Conservation (phyloP, 2,113 vertebrate species). For the Panthera tigris region DNA sequence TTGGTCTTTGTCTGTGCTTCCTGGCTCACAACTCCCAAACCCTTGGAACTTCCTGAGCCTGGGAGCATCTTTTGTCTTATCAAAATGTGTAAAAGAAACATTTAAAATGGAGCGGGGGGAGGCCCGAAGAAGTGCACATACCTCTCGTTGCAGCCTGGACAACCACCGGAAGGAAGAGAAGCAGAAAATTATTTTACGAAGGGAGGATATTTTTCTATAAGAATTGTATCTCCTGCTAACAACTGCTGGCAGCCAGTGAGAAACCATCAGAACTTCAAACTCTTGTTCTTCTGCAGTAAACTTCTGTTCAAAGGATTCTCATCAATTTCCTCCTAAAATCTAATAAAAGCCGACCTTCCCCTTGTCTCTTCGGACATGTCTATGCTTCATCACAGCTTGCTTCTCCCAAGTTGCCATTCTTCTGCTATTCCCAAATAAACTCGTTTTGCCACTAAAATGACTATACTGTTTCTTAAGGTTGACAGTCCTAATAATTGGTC, state of each 20-base stretch:
- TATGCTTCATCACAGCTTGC: background rate
- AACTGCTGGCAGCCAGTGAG: background rate
- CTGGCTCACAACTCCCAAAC: background rate
- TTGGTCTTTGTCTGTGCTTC: background rate
- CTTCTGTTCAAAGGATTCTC: background rate
- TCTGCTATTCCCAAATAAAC: background rate
- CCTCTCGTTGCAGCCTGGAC: background rate
- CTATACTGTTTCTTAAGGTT: background rate
- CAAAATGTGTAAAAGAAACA: background rate
- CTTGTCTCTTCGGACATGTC: background rate
- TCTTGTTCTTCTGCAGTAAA: background rate
- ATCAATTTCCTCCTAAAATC: background rate
- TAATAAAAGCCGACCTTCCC: background rate
- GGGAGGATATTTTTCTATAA: background rate
- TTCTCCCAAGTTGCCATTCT: background rate
- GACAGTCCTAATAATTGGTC: background rate
- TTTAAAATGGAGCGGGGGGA: background rate
- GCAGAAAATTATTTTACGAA: background rate
- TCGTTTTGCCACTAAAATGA: background rate
- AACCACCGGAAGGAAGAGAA: background rate
- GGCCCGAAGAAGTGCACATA: background rate
- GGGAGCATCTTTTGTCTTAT: background rate
- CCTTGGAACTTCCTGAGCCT: background rate
- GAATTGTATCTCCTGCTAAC: background rate
- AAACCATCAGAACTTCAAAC: background rate